Conservation (phyloP, 2,113 vertebrate genomes). For the Serilophus lunatus region DNA sequence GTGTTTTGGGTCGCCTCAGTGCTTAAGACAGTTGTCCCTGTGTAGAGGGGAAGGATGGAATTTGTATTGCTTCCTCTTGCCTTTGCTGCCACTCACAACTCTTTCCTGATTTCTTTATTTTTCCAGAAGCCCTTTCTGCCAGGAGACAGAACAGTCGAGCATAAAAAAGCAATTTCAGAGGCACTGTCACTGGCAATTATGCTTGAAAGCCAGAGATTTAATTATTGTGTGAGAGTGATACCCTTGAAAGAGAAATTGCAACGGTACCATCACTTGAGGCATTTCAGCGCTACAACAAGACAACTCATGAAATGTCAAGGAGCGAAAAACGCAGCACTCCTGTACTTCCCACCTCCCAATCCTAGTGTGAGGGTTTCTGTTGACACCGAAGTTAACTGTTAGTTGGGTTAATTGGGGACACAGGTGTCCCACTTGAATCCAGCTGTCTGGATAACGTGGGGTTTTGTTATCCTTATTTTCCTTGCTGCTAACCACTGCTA, state of each 20-base stretch:
- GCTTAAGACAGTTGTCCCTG: neutral
- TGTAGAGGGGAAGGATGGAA: neutral
- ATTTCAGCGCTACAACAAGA: neutral
- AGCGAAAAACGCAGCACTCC: neutral
- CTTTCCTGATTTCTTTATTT: neutral
- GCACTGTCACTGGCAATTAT: neutral
- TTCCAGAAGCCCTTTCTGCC: neutral
- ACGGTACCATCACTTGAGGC: neutral
- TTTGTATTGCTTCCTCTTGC: neutral
- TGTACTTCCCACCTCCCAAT: neutral
- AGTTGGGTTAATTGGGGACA: constrained; percentile 23
- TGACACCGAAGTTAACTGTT: neutral
- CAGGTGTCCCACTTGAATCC: neutral
- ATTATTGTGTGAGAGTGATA: constrained; percentile 8
- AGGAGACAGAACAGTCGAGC: neutral
- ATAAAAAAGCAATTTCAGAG: neutral
- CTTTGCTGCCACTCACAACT: neutral
- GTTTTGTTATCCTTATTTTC: neutral
- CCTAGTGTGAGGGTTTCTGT: neutral
- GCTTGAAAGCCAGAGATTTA: constrained; percentile 19
- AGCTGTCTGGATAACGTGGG: neutral
- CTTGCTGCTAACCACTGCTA: neutral
- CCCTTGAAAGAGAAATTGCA: constrained; percentile 35
- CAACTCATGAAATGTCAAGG: neutral
- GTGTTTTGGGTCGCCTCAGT: neutral